Conservation (phyloP, 2,113 vertebrate genomes). For the Haliaeetus leucogaster region DNA sequence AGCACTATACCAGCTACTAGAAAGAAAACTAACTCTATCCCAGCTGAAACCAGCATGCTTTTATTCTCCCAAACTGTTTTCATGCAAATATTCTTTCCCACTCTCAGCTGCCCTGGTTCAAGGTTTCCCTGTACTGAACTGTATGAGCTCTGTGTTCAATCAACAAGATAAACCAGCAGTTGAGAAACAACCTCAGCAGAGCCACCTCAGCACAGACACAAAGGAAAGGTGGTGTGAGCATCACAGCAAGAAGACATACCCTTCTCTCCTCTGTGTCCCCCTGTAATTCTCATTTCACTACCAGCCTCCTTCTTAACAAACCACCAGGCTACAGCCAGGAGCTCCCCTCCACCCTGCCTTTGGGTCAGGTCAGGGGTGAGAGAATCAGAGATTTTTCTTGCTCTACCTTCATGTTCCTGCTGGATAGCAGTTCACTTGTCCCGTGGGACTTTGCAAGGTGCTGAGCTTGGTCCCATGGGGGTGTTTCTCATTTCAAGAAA, state of each 20-base stretch:
- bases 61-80: accelerated
- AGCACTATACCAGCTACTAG: too few relatives aligned
- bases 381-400: accelerated
- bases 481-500: not conserved
- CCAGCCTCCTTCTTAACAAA: not conserved
- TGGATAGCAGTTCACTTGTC: accelerated
- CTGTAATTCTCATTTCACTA: not conserved
- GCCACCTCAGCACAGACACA: accelerated
- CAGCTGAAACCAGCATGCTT: too few relatives aligned
- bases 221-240: not conserved
- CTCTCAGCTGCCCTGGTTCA: not conserved
- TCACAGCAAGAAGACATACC: accelerated
- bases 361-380: not conserved
- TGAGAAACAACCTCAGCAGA: not conserved
- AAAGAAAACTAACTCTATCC: too few relatives aligned
- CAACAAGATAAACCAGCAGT: not conserved
- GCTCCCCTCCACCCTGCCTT: not conserved
- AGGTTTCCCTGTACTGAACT: not conserved
- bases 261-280: not conserved
- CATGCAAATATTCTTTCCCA: not conserved
- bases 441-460: not conserved
- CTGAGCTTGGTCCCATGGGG: not conserved
- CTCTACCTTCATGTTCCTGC: accelerated
- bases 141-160: accelerated
- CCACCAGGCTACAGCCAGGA: accelerated